Percentiles rank a stretch among this genome's conserved stretches.
These are phyloP conservation scores for Euproctis similis DNA, from an alignment of 2,888 invertebrate genomes.

Conservation along the genomic window DNA sequence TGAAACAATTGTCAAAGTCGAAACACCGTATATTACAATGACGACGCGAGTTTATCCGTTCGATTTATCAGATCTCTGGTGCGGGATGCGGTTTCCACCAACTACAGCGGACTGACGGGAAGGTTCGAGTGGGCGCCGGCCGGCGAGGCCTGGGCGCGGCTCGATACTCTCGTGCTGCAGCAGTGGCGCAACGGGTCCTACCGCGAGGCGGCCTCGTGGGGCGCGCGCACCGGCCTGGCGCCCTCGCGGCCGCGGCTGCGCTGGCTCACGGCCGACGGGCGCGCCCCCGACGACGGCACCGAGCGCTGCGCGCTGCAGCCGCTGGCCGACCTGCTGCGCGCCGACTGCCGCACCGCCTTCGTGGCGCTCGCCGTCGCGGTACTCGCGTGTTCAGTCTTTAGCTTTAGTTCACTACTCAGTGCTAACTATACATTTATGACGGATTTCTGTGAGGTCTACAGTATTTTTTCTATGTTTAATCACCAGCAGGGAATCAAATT, in stretches of 20 bases:
- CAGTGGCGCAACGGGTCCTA: slow-evolving; percentile 81
- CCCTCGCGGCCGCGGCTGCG: slow-evolving; percentile 79
- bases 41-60: too few relatives aligned
- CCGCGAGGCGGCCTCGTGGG: slow-evolving; percentile 78
- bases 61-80: too few relatives aligned
- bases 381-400: too few relatives aligned
- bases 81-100: slow-evolving; percentile 25
- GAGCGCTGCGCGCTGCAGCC: slow-evolving; percentile 80
- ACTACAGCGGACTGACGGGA: slow-evolving; percentile 48
- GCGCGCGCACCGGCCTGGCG: slow-evolving; percentile 85
- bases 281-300: slow-evolving; percentile 81
- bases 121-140: slow-evolving; percentile 37
- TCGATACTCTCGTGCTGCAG: slow-evolving; percentile 51
- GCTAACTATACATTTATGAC: too few relatives aligned
- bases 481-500: too few relatives aligned
- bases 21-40: too few relatives aligned
- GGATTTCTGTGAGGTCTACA: too few relatives aligned
- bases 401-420: too few relatives aligned
- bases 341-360: slow-evolving; percentile 84
- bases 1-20: too few relatives aligned
- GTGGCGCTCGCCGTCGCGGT: slow-evolving; percentile 54
- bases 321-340: slow-evolving; percentile 79
- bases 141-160: slow-evolving; percentile 11
- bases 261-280: slow-evolving; percentile 79
- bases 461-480: too few relatives aligned